Base-by-base conservation (phyloP, 2,888 invertebrate genomes). In the Drosophila austrosaltans region DNA sequence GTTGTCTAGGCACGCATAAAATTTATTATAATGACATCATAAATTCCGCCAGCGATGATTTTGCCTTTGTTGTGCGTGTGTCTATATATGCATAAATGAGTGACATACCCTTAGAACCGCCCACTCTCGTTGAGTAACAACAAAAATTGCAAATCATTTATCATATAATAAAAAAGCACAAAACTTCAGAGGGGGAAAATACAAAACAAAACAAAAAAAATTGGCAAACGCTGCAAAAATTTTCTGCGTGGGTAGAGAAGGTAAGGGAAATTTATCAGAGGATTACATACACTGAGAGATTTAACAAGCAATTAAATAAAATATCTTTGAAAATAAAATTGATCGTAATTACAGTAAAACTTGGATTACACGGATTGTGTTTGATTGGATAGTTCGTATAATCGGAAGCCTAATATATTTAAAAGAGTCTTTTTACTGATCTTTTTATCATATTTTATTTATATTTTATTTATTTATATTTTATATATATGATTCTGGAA, bases 11-110 rank as follows among this genome's bases (percentile, higher is more conserved):
- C 81, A 88, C 78, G 89, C 78, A 79, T 79, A 79, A 85, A 77
- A 87, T 81, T 75, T 81, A 78, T 87, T 84, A 78, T 88, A 89
- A 87, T 87, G 90, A 89, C 90, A 87, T 87, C 87, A 87, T 89
- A 83, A 89, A 86, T 86, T 78, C 71, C 65, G 57, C 72, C 59
- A 63, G 69, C 79, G 64, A 73, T 61, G 74, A 67, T 75, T 82
- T 70, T 66, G 73, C 67, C 65, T 48, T 48, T 48, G 48, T 48
- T 59, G 39, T 53, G 39, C 30, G 59, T 64, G 42, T 56, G 30
- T 63, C 6, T 16, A 22, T 44, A 36, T 58, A 58, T 58, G 70
- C 72, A 65, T 67, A 79, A 75, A 60, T 70, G 66, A 72, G 68
- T 78, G 76, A 71, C 78, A 80, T 70, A 71, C 63, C 57, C 53